Percentiles rank a stretch among this genome's conserved stretches.
Conservation (phyloP, 2,888 invertebrate species). For the Keiferia lycopersicella region DNA sequence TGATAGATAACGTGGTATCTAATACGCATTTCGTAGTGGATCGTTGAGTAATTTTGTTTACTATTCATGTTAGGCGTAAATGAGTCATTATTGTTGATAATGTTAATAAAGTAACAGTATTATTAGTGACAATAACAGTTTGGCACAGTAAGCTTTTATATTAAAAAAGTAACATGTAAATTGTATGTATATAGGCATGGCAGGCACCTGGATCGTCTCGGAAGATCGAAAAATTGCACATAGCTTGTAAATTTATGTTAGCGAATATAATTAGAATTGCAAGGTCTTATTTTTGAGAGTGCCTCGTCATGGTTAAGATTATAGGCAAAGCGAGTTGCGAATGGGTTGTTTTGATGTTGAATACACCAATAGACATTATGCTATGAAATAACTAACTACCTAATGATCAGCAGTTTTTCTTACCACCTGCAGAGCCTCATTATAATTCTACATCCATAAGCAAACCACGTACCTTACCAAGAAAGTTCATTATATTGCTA, state of each 20-base stretch:
- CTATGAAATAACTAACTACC: not conserved
- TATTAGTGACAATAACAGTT: not conserved
- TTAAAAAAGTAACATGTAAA: too few relatives aligned
- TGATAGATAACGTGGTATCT: conserved; percentile 28
- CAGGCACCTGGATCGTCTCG: too few relatives aligned
- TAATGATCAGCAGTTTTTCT: not conserved
- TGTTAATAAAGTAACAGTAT: not conserved
- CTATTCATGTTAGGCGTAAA: conserved; percentile 28
- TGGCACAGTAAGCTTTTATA: not conserved
- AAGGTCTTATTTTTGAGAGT: not conserved
- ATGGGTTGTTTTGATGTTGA: not conserved
- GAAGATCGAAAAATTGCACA: too few relatives aligned
- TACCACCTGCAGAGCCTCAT: not conserved
- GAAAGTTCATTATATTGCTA: conserved; percentile 8
- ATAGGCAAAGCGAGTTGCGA: not conserved
- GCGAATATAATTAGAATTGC: not conserved
- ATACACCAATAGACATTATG: not conserved
- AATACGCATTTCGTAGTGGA: conserved; percentile 28
- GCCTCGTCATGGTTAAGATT: not conserved
- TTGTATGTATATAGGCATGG: too few relatives aligned
- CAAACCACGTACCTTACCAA: not conserved
- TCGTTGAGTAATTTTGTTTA: conserved; percentile 33
- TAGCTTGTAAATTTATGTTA: not conserved
- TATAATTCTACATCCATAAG: not conserved
- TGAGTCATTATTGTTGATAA: conserved; percentile 6